Evolutionary conservation across 1,140 invertebrate species (phyloP), one percentile per base, ranked within the genome.

Genomic region (Akabosia matsudoensis): DNA sequence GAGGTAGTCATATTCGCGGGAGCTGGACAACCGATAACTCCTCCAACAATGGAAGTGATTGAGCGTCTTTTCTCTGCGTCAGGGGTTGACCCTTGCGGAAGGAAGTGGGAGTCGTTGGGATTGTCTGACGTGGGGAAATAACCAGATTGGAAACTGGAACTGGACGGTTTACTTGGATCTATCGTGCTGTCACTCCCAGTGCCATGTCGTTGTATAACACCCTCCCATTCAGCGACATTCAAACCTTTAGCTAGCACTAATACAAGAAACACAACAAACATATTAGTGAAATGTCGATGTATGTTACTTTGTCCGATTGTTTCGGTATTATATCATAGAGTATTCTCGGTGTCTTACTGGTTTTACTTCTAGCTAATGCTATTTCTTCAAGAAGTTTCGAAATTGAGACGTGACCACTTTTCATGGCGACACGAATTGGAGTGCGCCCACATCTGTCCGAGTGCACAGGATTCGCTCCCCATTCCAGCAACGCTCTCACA

Each of bases 391-490:
- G 84, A 24, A 93, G 83, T 81, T 88, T 86, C 24, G 91, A 90
- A 31, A 93, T 90, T n/a, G 87, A 87, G 31, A 88, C 86, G 83
- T 93, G 92, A 0, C 91, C 91, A 79, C 90, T 91, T 85, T 93
- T 93, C 0, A 90, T 87, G 1, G 92, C 91, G 16, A 93, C 91
- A 81, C 91, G 88, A 67, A 92, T 87, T 2, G 92, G 91, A 79
- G 92, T 93, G 70, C 92, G 84, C 80, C 95, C 95, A 84, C 93
- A 97, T 79, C 94, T 91, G 85, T 97, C 95, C 0, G 93, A 94
- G 83, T 96, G 94, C 82, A 92, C 90, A 0, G 95, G 95, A 88
- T 97, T 94, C 0, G 95, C 96, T 33, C 94, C 93, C 81, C 93
- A 93, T 82, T 94, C 91, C 1, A 97, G 85, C 34, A 98, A 85